Evolutionary conservation across 2,797 vertebrate genomes (phyloP), one percentile per base, ranked within the genome.

Genomic region (Pseudochromis fuscus): DNA sequence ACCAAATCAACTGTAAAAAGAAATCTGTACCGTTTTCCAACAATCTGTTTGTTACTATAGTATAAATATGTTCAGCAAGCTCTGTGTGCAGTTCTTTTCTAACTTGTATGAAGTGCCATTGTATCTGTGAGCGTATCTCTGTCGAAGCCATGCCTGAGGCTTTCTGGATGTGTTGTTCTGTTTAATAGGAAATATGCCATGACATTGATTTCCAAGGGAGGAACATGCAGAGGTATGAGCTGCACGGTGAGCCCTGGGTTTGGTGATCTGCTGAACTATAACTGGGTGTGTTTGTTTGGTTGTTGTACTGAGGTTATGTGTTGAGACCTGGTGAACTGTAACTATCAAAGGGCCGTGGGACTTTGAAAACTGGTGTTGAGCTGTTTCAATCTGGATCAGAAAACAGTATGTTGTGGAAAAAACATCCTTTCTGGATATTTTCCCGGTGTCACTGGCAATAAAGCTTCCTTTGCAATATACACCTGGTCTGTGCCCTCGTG

Each of bases 381-480:
- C 84, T 89, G 87, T 92, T 90, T 68, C 55, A 91, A 90, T 87
- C 82, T 77, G 81, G 79, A 83, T 82, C 75, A 77, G 66, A 88
- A 72, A 60, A 83, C 73, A 86, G 75, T 85, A 87, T 73, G 55
- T 62, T 78, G 68, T 88, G 74, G 85, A 79, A 82, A 72, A 44
- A 61, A 57, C 46, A 6, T 86, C 80, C 81, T 59, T 64, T 82
- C 67, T 89, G 87, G 80, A 90, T 81, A 88, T 84, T 91, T 91
- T 82, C 86, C 81, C 60, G 90, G 76, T 92, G 90, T 94, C 89
- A 90, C 82, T 92, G 93, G 93, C 93, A 95, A 94, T 95, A 94
- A 95, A 94, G 92, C 88, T 93, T 94, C 75, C 82, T 94, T 94
- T 93, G 92, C 93, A 94, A 93, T 93, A 94, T 67, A 60, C 53